Conservation (phyloP, 2,888 invertebrate species). For the Coelopa pilipes region DNA sequence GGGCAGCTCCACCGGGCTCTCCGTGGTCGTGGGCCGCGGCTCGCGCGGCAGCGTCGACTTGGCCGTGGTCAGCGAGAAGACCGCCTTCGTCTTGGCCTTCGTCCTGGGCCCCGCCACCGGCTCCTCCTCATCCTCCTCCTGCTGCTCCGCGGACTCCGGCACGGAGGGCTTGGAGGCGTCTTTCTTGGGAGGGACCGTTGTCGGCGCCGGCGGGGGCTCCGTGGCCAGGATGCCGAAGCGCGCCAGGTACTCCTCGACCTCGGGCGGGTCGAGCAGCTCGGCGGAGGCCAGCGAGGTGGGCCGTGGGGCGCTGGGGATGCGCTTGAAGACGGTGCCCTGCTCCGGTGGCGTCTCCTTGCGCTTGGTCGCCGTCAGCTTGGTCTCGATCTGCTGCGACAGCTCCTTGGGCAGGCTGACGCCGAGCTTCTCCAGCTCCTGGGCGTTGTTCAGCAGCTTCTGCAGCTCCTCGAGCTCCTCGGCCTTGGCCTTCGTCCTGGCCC, state of each 20-base stretch:
- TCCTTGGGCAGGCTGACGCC: conserved; percentile 57
- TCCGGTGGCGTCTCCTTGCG: background rate
- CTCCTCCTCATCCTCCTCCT: background rate
- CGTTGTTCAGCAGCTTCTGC: conserved; percentile 67
- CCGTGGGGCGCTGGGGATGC: background rate
- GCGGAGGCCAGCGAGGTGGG: conserved; percentile 19
- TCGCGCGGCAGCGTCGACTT: conserved; percentile 52
- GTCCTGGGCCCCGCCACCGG: conserved; percentile 37
- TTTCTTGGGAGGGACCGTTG: background rate
- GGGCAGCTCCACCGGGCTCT: conserved; percentile 56
- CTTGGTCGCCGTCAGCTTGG: conserved; percentile 44
- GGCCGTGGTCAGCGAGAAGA: conserved; percentile 58
- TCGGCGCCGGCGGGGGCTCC: background rate
- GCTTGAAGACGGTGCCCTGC: too few relatives aligned
- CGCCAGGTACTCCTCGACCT: conserved; percentile 38
- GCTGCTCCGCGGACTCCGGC: background rate
- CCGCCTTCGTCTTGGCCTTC: conserved; percentile 54
- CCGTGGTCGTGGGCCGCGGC: conserved; percentile 54
- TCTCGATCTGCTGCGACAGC: conserved; percentile 55
- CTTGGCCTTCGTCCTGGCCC: conserved; percentile 5
- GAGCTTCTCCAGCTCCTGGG: conserved; percentile 62
- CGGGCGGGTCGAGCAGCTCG: conserved; percentile 15
- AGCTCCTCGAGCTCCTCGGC: conserved; percentile 69
- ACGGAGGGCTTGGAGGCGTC: too few relatives aligned
- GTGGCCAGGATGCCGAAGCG: conserved; percentile 29